Base-by-base conservation (phyloP, 2,113 vertebrate genomes). In the Cardinalis cardinalis region DNA sequence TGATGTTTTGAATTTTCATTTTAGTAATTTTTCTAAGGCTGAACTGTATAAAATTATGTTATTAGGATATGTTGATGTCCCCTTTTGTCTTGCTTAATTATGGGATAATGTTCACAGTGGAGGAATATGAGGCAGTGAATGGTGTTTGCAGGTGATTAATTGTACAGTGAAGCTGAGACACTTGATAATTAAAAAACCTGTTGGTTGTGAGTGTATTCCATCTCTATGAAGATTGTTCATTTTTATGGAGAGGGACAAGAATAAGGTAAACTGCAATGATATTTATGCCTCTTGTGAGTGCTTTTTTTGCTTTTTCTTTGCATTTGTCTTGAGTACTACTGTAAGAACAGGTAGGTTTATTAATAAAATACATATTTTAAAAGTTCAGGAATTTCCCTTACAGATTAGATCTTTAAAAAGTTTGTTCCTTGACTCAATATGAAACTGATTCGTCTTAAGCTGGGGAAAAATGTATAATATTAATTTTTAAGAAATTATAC, bases 11-110 rank as follows among this genome's bases (percentile, higher is more conserved):
- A 46, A 40, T 88, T 90, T 82, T 80, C 78, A 72, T 87, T 59
- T 43, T 34, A 73, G 26, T 43, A 2, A 9, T 84, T 95, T 92
- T 68, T 70, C 56, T 29, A 55, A 78, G 74, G 70, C 60, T 78
- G 11, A 28, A 49, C 55, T 93, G 43, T 53, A 84, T 84, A 44
- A 91, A 88, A 87, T 87, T 41, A 46, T 56, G 59, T 94, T 93
- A 72, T 87, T 89, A 44, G 94, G 91, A 87, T n/a, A n/a, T n/a
- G n/a, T n/a, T n/a, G n/a, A n/a, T n/a, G n/a, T n/a, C n/a, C n/a
- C n/a, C 51, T 96, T 95, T 95, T 85, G 69, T 96, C 94, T 89
- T 92, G 84, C 59, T 96, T 97, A 96, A 97, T 97, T 96, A 87
- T 75, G 78, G 66, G 78, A 69, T 92, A 70, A 65, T 28, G 18